Evolutionary conservation across 2,888 invertebrate genomes (phyloP).

Genomic region (Platerodrilus igneus): DNA sequence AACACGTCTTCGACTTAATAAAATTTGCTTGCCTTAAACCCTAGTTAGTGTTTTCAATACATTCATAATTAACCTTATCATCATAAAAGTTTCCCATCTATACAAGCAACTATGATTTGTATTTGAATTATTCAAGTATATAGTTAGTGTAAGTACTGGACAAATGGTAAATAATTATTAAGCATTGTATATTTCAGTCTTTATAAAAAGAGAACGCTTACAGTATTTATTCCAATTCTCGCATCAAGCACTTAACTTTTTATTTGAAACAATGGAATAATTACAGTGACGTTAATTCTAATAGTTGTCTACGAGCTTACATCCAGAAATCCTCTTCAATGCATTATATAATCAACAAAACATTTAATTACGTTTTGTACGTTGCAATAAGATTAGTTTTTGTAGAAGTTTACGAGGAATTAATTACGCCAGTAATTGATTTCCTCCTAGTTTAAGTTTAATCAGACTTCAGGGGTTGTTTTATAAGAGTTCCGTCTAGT

Average conservation of each 20-base stretch:
- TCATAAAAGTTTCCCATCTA: no score
- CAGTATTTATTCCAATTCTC: conserved; percentile 1
- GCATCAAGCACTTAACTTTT: conserved; percentile 8
- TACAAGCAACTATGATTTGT: no score
- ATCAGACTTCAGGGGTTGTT: conserved; percentile 38
- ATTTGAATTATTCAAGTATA: no score
- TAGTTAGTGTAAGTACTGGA: no score
- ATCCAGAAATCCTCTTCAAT: conserved; percentile 38
- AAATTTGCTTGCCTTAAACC: no score
- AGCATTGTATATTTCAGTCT: no score
- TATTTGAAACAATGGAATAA: conserved; percentile 14
- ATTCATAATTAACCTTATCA: no score
- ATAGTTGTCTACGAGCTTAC: conserved; percentile 21
- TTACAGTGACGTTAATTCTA: conserved; percentile 16
- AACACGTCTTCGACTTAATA: no score
- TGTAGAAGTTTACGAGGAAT: conserved; percentile 44
- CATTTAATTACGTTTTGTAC: conserved; percentile 46
- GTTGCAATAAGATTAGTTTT: conserved; percentile 44
- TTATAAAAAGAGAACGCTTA: background rate
- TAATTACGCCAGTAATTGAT: conserved; percentile 45
- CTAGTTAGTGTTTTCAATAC: no score
- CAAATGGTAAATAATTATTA: no score
- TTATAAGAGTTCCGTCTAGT: conserved; percentile 32
- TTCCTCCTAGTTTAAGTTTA: conserved; percentile 42
- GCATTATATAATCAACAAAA: conserved; percentile 42